These are phyloP conservation scores for Cherax destructor DNA, from an alignment of 1,140 invertebrate genomes.

Conservation along the genomic window DNA sequence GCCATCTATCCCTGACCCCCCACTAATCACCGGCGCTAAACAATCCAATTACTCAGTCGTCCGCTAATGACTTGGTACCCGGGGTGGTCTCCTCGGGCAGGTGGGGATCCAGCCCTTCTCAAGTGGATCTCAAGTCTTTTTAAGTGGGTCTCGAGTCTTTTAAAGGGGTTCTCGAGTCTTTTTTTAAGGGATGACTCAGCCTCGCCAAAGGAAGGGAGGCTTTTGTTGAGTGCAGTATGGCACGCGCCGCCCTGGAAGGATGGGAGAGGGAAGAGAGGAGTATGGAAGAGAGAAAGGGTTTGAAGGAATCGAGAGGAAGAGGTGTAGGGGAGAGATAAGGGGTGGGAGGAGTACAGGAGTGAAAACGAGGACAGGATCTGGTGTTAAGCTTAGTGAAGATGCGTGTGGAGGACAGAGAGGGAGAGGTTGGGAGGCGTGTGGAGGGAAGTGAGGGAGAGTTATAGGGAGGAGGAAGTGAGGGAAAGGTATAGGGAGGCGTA, in stretches of 20 bases:
- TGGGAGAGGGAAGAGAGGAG: too few species aligned
- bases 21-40: background rate
- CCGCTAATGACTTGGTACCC: background rate
- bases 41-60: background rate
- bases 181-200: background rate
- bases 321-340: background rate
- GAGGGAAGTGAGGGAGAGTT: background rate
- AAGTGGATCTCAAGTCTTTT: too few species aligned
- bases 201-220: background rate
- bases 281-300: too few species aligned
- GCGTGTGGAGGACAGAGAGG: too few species aligned
- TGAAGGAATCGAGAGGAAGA: too few species aligned
- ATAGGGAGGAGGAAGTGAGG: background rate
- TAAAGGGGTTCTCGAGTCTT: background rate
- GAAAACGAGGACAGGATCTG: too few species aligned
- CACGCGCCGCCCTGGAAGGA: background rate
- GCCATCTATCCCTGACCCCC: background rate
- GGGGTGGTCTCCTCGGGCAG: background rate
- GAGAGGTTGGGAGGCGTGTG: too few species aligned
- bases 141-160: background rate
- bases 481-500: background rate
- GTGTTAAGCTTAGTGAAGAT: too few species aligned
- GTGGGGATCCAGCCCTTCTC: background rate
- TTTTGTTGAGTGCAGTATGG: background rate
- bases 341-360: background rate